Percentiles rank a stretch among this genome's conserved stretches.
Conservation (phyloP, 2,113 vertebrate species). For the Formicarius rufipectus region DNA sequence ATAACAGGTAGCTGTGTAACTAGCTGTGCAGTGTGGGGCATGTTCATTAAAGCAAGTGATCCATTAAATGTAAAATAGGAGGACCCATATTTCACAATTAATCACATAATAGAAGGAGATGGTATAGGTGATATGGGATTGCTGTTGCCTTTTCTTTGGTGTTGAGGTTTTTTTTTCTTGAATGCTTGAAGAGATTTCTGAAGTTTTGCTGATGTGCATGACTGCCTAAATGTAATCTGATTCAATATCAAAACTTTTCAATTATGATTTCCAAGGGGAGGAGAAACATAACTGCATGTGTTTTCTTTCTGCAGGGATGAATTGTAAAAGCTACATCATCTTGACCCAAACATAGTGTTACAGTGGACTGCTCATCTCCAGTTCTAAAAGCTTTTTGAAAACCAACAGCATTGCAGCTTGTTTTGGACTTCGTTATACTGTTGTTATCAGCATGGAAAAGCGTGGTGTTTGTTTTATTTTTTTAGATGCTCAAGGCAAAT, state of each 20-base stretch:
- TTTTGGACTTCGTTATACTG: slow-evolving; percentile 80
- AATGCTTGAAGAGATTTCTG: not conserved
- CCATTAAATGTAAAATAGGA: not conserved
- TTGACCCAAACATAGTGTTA: slow-evolving; percentile 76
- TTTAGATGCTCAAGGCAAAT: slow-evolving; percentile 72
- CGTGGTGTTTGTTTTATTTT: slow-evolving; percentile 72
- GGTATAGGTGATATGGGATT: not conserved
- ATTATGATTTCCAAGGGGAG: not conserved
- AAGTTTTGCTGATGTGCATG: slow-evolving; percentile 22
- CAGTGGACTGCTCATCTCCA: slow-evolving; percentile 80
- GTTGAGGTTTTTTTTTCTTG: not conserved
- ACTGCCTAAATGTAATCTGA: not conserved
- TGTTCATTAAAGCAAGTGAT: not conserved
- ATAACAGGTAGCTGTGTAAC: not conserved
- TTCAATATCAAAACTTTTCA: not conserved
- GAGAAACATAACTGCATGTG: slow-evolving; percentile 52
- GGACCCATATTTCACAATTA: not conserved
- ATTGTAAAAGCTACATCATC: slow-evolving; percentile 86
- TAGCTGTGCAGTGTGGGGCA: not conserved
- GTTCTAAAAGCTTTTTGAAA: slow-evolving; percentile 83
- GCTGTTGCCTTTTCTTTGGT: slow-evolving; percentile 43
- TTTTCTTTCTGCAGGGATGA: slow-evolving; percentile 87
- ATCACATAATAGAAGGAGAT: not conserved
- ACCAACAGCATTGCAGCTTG: slow-evolving; percentile 82
- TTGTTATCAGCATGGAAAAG: slow-evolving; percentile 82